Percentiles rank a stretch among this genome's conserved stretches.
phyloP scores from a whole-genome alignment of 2,797 vertebrate species.

The Carcharodon carcharias region DNA sequence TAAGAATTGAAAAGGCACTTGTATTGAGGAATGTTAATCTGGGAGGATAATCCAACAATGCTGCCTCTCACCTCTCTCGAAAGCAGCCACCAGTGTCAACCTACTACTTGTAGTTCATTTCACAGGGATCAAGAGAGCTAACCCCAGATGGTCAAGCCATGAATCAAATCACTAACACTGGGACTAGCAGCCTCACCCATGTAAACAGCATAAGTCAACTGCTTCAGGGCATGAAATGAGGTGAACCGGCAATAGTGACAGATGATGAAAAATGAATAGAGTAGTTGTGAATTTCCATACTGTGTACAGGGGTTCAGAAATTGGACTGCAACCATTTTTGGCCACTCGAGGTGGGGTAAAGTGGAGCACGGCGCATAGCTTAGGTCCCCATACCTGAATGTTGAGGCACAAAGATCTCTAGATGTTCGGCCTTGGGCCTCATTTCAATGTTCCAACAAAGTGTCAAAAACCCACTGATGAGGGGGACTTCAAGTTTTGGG shows the following conservation, averaged over 20 bases:
- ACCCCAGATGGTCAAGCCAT: neutral
- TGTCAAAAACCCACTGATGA: neutral
- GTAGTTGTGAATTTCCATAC: neutral
- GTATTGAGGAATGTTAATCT: neutral
- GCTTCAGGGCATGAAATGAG: neutral
- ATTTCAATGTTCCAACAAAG: neutral
- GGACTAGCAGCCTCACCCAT: neutral
- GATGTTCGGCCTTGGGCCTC: neutral
- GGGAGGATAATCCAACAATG: neutral
- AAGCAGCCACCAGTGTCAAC: too few relatives aligned
- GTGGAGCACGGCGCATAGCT: neutral
- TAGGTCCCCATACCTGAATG: neutral
- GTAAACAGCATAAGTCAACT: neutral
- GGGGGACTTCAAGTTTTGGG: too few relatives aligned
- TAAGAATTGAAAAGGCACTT: neutral
- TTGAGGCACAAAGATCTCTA: neutral
- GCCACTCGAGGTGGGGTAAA: neutral
- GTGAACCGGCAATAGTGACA: neutral
- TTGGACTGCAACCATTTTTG: neutral
- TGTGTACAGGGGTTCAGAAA: neutral
- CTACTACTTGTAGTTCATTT: neutral
- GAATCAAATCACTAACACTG: neutral
- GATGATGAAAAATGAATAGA: neutral
- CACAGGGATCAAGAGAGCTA: neutral
- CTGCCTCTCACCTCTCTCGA: neutral